Conservation (phyloP, 2,797 vertebrate species). For the Tenualosa ilisha region DNA sequence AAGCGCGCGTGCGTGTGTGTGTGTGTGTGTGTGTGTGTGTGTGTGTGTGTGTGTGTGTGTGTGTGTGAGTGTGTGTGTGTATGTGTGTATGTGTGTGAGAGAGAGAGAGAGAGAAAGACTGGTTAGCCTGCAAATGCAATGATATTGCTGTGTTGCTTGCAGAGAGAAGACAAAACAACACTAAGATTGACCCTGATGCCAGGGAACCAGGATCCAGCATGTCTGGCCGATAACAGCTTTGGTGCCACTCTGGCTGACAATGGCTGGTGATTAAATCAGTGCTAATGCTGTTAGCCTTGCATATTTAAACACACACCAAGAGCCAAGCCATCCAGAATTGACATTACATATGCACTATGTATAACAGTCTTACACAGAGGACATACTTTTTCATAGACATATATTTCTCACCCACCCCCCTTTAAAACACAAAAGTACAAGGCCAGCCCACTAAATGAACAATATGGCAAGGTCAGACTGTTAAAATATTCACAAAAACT, state of each 20-base stretch:
- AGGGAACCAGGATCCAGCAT: not conserved
- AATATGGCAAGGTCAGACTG: constrained; percentile 44
- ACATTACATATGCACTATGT: not conserved
- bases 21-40: too few relatives aligned
- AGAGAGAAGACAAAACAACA: not conserved
- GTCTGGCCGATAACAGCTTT: constrained; percentile 14
- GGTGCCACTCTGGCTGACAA: constrained; percentile 16
- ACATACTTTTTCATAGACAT: not conserved
- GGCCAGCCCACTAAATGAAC: constrained; percentile 30
- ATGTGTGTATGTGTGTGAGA: too few relatives aligned
- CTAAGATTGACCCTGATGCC: not conserved
- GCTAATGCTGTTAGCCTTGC: constrained; percentile 10
- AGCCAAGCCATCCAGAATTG: not conserved
- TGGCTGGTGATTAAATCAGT: constrained; percentile 15
- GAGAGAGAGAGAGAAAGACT: not conserved
- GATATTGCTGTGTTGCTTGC: not conserved
- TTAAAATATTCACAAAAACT: constrained; percentile 53
- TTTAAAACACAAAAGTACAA: not conserved
- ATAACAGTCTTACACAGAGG: not conserved
- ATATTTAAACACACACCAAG: constrained; percentile 1
- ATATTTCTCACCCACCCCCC: not conserved
- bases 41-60: not conserved
- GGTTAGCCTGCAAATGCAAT: constrained; percentile 15
- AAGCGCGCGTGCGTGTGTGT: not conserved
- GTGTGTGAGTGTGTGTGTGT: not conserved